Base-by-base conservation (phyloP, 2,888 invertebrate species). In the Teinopalpus imperialis region DNA sequence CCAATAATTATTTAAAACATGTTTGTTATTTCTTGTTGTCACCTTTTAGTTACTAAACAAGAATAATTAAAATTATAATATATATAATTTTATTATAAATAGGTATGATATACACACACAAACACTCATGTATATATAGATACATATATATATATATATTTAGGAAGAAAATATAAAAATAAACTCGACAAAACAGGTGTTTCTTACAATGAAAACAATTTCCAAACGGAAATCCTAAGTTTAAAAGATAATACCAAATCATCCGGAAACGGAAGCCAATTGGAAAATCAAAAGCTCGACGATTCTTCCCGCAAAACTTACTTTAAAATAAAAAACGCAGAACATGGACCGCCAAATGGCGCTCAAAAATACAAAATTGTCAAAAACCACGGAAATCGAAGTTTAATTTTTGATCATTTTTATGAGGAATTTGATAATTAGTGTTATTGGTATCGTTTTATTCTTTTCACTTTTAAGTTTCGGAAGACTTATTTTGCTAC, bases 151-250 rank as follows among this genome's bases (percentile, higher is more conserved):
- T n/a, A n/a, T n/a, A n/a, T n/a, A n/a, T n/a, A n/a, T n/a, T n/a
- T n/a, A n/a, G n/a, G n/a, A 60, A 49, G 60, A 8, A 52, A 56
- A 12, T 52, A 51, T 31, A 49, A 52, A 5, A 63, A 64, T 41
- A 79, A 82, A 69, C 48, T 78, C 3, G 86, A 87, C 49, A 85
- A 83, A 73, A 59, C 61, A 29, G 83, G 81, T 1, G 36, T 64
- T 16, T 53, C 61, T 1, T 31, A 54, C 45, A 40, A 52, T 13
- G 52, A 57, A 10, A 52, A 40, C 9, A 51, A 51, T n/a, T 24
- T 27, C 23, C 40, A 34, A 34, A 34, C 35, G 6, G 47, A 51
- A 10, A 39, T 13, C 29, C 40, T 35, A 51, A 63, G 45, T 32
- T 18, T 13, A 48, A 46, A 43, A 51, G 49, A 50, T 6, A 49